These are phyloP conservation scores for Fopius arisanus DNA, from an alignment of 1,140 invertebrate genomes.

Conservation along the genomic window DNA sequence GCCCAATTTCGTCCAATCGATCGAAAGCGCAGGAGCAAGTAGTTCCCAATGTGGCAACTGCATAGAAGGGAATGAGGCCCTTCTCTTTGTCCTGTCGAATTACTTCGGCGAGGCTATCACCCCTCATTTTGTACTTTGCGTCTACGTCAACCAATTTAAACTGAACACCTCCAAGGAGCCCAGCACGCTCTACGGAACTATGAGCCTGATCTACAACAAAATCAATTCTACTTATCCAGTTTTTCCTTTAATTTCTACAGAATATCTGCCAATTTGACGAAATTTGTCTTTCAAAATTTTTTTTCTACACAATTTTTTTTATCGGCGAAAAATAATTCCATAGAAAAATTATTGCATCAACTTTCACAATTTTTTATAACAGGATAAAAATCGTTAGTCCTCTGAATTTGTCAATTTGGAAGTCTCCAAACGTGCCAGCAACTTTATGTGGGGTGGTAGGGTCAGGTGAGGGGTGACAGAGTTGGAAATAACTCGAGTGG, in stretches of 20 bases:
- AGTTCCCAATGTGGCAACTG: slow-evolving; percentile 87
- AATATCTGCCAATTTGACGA: too few species aligned
- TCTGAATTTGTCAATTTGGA: not conserved
- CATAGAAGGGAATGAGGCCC: slow-evolving; percentile 89
- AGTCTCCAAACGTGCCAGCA: not conserved
- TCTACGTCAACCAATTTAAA: slow-evolving; percentile 83
- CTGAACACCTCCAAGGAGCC: slow-evolving; percentile 87
- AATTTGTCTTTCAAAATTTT: too few species aligned
- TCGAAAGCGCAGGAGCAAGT: slow-evolving; percentile 93
- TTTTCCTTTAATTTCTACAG: too few species aligned
- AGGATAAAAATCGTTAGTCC: not conserved
- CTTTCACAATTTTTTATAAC: not conserved
- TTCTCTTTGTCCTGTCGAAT: slow-evolving; percentile 82
- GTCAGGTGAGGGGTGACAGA: not conserved
- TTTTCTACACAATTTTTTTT: too few species aligned
- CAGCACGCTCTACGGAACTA: slow-evolving; percentile 93
- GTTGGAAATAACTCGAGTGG: slow-evolving; percentile 49
- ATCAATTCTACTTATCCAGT: not conserved
- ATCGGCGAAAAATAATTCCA: too few species aligned
- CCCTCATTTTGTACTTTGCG: slow-evolving; percentile 79
- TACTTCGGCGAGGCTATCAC: slow-evolving; percentile 81
- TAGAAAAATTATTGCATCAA: too few species aligned
- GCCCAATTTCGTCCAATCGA: slow-evolving; percentile 84
- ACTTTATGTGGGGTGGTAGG: not conserved
- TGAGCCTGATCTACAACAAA: slow-evolving; percentile 82